Percentiles rank a stretch among this genome's conserved stretches.
Conservation (phyloP, 2,797 vertebrate species). For the Ctenopoma multispine region DNA sequence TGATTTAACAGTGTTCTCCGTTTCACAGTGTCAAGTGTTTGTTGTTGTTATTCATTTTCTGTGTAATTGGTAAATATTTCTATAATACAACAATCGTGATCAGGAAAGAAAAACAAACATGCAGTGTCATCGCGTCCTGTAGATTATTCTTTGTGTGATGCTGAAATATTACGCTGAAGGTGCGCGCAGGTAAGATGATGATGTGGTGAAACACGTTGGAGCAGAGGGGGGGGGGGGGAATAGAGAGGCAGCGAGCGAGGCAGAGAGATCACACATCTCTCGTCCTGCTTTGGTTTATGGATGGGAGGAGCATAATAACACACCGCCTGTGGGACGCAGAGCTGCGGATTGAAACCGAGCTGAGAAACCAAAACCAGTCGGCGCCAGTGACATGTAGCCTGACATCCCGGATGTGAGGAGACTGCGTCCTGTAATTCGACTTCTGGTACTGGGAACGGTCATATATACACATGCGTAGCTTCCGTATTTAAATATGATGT, state of each 20-base stretch:
- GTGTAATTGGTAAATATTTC: background rate
- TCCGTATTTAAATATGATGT: constrained; percentile 61
- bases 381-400: constrained; percentile 29
- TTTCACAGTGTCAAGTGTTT: background rate
- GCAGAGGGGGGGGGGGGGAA: background rate
- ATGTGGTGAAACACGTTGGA: constrained; percentile 8
- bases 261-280: constrained; percentile 11
- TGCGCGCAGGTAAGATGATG: constrained; percentile 27
- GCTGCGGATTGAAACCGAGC: constrained; percentile 57
- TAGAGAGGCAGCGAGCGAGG: constrained; percentile 5
- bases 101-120: background rate
- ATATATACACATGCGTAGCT: constrained; percentile 28
- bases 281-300: constrained; percentile 6
- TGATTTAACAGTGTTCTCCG: background rate
- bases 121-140: constrained; percentile 8
- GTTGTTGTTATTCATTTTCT: background rate
- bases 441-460: constrained; percentile 42
- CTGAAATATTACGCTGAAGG: background rate
- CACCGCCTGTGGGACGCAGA: constrained; percentile 55
- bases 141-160: background rate
- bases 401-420: constrained; percentile 54
- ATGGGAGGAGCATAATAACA: constrained; percentile 59
- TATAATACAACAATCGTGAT: too few species aligned
- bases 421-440: constrained; percentile 38
- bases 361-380: constrained; percentile 36